Evolutionary conservation across 2,888 invertebrate species (phyloP).

Genomic region (Conchocele bisecta): DNA sequence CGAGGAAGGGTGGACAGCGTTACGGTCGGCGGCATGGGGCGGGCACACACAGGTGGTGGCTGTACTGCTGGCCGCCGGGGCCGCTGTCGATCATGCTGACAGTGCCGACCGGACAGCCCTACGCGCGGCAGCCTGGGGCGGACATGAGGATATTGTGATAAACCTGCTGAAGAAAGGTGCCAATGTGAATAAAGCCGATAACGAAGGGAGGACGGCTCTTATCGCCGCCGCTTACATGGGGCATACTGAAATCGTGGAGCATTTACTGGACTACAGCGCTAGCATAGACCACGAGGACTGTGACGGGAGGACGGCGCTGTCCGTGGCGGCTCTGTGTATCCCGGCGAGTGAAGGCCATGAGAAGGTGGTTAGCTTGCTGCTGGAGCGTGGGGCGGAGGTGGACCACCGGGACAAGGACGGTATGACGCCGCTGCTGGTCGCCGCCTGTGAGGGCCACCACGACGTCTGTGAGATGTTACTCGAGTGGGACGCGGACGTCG

Average conservation of each 20-base stretch:
- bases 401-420: slow-evolving; percentile 82
- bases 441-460: slow-evolving; percentile 86
- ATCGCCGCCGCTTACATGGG: slow-evolving; percentile 91
- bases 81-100: slow-evolving; percentile 83
- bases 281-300: slow-evolving; percentile 88
- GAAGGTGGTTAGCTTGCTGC: slow-evolving; percentile 79
- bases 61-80: slow-evolving; percentile 87
- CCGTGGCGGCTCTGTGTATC: slow-evolving; percentile 84
- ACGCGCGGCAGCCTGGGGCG: slow-evolving; percentile 90
- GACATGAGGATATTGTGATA: slow-evolving; percentile 84
- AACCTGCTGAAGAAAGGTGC: slow-evolving; percentile 86
- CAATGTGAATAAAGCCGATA: slow-evolving; percentile 83
- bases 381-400: slow-evolving; percentile 80
- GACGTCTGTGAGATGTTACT: slow-evolving; percentile 89
- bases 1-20: slow-evolving; percentile 83
- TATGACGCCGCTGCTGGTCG: slow-evolving; percentile 82
- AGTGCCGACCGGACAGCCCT: slow-evolving; percentile 90
- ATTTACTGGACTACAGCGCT: slow-evolving; percentile 84
- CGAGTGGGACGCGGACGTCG: slow-evolving; percentile 96
- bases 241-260: slow-evolving; percentile 80
- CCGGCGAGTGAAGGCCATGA: slow-evolving; percentile 84
- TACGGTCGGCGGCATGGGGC: slow-evolving; percentile 96
- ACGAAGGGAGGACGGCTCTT: slow-evolving; percentile 84
- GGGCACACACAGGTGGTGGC: slow-evolving; percentile 87
- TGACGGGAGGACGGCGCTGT: slow-evolving; percentile 95